Base-by-base conservation (phyloP, 2,113 vertebrate genomes). In the Thunnus thynnus region DNA sequence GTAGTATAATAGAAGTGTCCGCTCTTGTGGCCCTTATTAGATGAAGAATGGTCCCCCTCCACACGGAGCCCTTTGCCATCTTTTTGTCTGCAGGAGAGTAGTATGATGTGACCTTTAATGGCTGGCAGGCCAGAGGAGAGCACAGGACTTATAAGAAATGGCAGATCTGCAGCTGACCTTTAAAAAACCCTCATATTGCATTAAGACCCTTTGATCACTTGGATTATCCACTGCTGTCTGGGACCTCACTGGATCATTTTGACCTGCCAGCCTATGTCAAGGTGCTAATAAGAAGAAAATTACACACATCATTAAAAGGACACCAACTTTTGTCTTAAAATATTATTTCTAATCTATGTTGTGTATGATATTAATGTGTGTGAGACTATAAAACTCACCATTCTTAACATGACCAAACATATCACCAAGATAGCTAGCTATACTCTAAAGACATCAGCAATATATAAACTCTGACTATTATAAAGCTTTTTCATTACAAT, bases 41-140 rank as follows among this genome's bases (percentile, higher is more conserved):
- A 90, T 82, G 75, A 88, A 91, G 86, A 91, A 91, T 82, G 69
- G 75, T 52, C 69, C 55, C 51, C 41, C 54, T 90, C 72, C 65
- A 83, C 56, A 17, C 64, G 25, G 73, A 87, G 82, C 60, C 66
- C 68, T 83, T 85, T 87, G 82, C 64, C 79, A 82, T 92, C 77
- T 89, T 79, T 91, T 83, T 87, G 85, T 90, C 85, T 84, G 77
- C 77, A 72, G 72, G 81, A 90, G 86, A 86, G 84, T 68, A 57
- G 84, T 90, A 67, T 85, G 91, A 87, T 65, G 80, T 94, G 92
- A 93, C 91, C 89, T 94, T 93, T 94, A 87, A 87, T 91, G 83
- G 86, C 84, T 86, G 88, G 76, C 83, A 79, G 83, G 63, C 83
- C 76, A 89, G 88, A 84, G 82, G 63, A 77, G 83, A 78, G 71